Conservation (phyloP, 1,140 invertebrate genomes). For the Camponotus pennsylvanicus region DNA sequence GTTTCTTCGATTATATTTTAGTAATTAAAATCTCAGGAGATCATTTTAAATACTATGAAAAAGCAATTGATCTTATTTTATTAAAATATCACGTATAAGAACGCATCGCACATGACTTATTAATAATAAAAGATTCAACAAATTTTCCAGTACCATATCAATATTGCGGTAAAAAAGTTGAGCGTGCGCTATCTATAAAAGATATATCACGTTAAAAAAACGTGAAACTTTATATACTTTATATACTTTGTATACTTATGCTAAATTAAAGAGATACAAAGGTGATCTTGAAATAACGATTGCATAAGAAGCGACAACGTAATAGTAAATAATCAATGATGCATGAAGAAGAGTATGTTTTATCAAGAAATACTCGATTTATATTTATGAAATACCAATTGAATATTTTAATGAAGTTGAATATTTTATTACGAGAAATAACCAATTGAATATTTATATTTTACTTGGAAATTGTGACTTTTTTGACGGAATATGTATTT, state of each 20-base stretch:
- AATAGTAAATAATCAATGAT: background rate
- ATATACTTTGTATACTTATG: background rate
- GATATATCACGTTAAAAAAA: slow-evolving; percentile 39
- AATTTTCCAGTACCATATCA: background rate
- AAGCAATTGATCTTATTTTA: background rate
- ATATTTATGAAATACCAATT: background rate
- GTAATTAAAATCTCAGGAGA: too few species aligned
- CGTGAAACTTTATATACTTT: slow-evolving; percentile 4
- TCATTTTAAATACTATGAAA: too few species aligned
- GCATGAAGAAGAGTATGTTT: background rate
- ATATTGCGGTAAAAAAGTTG: background rate
- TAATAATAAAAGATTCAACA: background rate
- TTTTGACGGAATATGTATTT: too few species aligned
- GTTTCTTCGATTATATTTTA: too few species aligned
- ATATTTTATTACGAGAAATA: background rate
- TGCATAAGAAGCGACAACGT: background rate
- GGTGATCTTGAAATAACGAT: background rate
- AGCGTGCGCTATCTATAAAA: background rate
- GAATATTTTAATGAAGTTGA: too few species aligned
- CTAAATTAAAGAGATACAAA: background rate
- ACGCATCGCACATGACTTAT: background rate
- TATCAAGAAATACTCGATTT: background rate
- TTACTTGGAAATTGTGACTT: too few species aligned
- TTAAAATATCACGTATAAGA: background rate
- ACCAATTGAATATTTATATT: too few species aligned